Evolutionary conservation across 2,888 invertebrate genomes (phyloP).

Genomic region (Dynastes maya): DNA sequence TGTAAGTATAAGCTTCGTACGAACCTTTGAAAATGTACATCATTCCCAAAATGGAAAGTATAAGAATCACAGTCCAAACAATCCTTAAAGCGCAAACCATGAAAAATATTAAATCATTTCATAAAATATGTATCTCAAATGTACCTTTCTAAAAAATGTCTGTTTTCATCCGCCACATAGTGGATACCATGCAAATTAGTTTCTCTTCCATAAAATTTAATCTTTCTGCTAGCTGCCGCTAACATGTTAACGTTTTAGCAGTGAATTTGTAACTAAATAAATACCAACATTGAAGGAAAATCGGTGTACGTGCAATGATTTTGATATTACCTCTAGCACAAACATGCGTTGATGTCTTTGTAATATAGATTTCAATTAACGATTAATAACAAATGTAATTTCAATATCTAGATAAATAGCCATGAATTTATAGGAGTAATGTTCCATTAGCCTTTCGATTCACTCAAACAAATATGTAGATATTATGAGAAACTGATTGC

Average conservation of each 20-base stretch:
- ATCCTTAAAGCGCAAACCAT: slow-evolving; percentile 67
- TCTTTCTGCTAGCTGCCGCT: slow-evolving; percentile 39
- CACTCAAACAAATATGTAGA: background rate
- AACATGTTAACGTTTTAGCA: background rate
- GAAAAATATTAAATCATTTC: background rate
- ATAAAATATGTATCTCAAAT: background rate
- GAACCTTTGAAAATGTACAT: slow-evolving; percentile 71
- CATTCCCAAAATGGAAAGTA: slow-evolving; percentile 70
- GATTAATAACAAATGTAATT: background rate
- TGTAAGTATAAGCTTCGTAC: slow-evolving; percentile 72
- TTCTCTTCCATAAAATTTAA: slow-evolving; percentile 62
- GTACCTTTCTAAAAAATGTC: slow-evolving; percentile 61
- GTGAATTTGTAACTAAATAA: background rate
- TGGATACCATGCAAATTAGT: slow-evolving; percentile 66
- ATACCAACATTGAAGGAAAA: background rate
- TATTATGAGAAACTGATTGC: background rate
- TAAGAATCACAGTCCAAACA: slow-evolving; percentile 73
- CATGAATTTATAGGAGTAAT: background rate
- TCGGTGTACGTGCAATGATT: background rate
- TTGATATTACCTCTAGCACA: background rate
- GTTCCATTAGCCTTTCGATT: slow-evolving; percentile 10
- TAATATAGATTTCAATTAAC: slow-evolving; percentile 30
- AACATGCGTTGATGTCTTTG: background rate
- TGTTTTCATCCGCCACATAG: slow-evolving; percentile 63
- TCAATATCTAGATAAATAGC: background rate